A percentile compares a stretch with the other conserved stretches of the same genome.
phyloP scores from a whole-genome alignment of 1,140 invertebrate genomes.

The Nephotettix cincticeps region DNA sequence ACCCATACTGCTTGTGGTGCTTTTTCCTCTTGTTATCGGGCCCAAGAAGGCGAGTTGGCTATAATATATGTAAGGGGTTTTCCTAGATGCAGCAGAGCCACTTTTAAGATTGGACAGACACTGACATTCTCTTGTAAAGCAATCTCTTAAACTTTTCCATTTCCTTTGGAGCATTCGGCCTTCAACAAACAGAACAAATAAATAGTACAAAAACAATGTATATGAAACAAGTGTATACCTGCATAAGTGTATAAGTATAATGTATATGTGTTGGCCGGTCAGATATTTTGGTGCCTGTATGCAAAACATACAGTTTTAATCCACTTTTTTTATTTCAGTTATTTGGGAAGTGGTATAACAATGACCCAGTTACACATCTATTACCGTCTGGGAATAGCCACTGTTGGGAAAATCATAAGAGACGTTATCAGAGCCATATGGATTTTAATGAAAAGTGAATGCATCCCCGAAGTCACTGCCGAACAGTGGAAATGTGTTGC shows the following conservation, averaged over 20 bases:
- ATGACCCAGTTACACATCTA: constrained; percentile 31
- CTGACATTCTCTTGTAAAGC: background rate
- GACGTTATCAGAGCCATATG: constrained; percentile 13
- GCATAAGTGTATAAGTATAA: no score
- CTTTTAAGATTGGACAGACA: background rate
- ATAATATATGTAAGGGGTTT: background rate
- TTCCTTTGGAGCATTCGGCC: background rate
- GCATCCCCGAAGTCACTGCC: constrained; percentile 24
- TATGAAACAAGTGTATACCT: no score
- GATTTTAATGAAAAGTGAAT: background rate
- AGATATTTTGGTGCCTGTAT: no score
- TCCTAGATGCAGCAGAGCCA: background rate
- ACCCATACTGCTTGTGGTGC: background rate
- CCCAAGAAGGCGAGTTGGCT: background rate
- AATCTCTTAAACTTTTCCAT: constrained; percentile 3
- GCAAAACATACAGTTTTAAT: no score
- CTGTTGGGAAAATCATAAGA: background rate
- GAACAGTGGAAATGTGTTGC: constrained; percentile 42
- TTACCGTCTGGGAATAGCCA: constrained; percentile 29
- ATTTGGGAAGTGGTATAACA: constrained; percentile 19
- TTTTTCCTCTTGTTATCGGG: background rate
- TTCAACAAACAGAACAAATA: background rate
- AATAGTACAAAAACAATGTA: background rate
- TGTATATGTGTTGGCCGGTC: no score
- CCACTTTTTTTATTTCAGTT: constrained; percentile 25